These are phyloP conservation scores for Turdus rufiventris DNA, from an alignment of 2,113 vertebrate species.

Conservation along the genomic window DNA sequence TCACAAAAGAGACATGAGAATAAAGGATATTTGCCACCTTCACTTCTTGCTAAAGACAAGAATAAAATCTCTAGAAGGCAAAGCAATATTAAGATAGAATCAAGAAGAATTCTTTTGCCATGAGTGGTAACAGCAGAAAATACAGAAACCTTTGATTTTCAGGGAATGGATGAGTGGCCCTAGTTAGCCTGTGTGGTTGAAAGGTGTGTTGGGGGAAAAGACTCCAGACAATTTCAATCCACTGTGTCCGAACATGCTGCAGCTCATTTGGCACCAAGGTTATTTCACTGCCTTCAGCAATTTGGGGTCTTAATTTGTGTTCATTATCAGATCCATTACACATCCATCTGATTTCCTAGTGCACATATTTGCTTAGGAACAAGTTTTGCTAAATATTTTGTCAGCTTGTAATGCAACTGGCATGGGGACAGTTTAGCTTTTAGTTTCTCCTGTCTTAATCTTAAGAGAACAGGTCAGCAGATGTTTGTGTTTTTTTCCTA, in stretches of 20 bases:
- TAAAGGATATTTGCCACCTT: not conserved
- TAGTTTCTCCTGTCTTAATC: not conserved
- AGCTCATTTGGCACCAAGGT: not conserved
- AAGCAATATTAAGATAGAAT: not conserved
- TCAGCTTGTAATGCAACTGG: not conserved
- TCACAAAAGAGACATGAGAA: not conserved
- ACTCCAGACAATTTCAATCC: not conserved
- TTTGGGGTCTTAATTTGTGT: not conserved
- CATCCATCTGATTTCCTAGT: not conserved
- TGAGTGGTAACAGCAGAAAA: not conserved
- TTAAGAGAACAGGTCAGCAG: not conserved
- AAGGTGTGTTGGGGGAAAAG: not conserved
- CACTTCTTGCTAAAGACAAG: not conserved
- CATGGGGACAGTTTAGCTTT: not conserved
- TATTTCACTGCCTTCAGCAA: not conserved
- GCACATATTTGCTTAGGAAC: not conserved
- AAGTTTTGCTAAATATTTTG: not conserved
- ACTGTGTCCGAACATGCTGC: not conserved
- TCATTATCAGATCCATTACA: not conserved
- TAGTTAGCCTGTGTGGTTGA: not conserved
- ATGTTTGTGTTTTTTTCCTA: not conserved
- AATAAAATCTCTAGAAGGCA: not conserved
- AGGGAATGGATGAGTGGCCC: not conserved
- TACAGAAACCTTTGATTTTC: not conserved
- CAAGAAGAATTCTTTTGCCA: not conserved